Evolutionary conservation across 1,140 invertebrate genomes (phyloP), one percentile per base, ranked within the genome.

Genomic region (Caenorhabditis tropicalis): DNA sequence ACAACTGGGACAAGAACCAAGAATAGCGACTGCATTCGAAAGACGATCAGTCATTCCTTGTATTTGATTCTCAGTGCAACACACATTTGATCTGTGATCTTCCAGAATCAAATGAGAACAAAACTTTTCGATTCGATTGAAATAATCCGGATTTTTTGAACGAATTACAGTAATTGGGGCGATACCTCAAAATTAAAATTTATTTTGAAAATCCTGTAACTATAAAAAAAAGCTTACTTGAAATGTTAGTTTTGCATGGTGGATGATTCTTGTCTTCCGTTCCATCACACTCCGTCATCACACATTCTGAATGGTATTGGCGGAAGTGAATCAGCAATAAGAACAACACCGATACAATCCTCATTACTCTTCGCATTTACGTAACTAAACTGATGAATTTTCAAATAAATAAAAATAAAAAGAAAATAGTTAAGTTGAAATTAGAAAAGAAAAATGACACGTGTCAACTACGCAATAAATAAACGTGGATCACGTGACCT

Each of bases 251-350:
- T n/a, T 43, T 43, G 21, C 65, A 74, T 43, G 65, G 65, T 43
- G 65, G 65, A 24, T 74, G 36, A 24, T 21, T 74, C 1, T 9
- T 43, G 9, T 43, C 36, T n/a, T 1, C 10, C 15, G 21, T 3
- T 43, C 36, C 36, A 31, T 43, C 36, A 43, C 65, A 74, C 33
- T 74, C 65, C 36, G 65, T 74, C 65, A 74, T 74, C 21, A 74
- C 65, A 43, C 65, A 74, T 24, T 43, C 43, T 19, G 65, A 31
- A 24, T 43, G 36, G 36, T 36, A 43, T n/a, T 6, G 1, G 10
- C 2, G n/a, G 2, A 46, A 46, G 29, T 43, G n/a, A 3, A 65
- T 33, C 2, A 65, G 58, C 31, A 74, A 74, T 12, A 74, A 46
- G 15, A 24, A 74, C 36, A 58, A 2, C 12, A 46, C n/a, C 27